These are phyloP conservation scores for Cantharis rufa DNA, from an alignment of 2,888 invertebrate genomes.

Conservation along the genomic window DNA sequence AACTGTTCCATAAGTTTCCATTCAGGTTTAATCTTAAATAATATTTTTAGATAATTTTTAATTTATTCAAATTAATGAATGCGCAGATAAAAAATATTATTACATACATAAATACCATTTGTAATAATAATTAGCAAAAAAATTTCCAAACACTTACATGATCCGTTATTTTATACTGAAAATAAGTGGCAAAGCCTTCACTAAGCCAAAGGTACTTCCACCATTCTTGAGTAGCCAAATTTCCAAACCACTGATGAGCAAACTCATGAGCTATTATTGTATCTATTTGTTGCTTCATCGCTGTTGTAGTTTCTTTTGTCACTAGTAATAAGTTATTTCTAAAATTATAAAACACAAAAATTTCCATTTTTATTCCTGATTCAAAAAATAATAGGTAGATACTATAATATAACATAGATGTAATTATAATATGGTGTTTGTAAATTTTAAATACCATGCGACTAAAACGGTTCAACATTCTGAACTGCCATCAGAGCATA, in stretches of 20 bases:
- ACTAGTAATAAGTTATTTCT: neutral
- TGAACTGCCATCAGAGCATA: too few relatives aligned
- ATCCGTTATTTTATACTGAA: conserved; percentile 57
- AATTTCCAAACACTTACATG: conserved; percentile 20
- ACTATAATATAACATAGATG: too few relatives aligned
- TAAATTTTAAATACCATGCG: too few relatives aligned
- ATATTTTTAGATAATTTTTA: too few relatives aligned
- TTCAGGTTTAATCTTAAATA: neutral
- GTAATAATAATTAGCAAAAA: too few relatives aligned
- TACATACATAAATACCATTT: too few relatives aligned
- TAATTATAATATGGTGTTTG: too few relatives aligned
- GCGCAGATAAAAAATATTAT: too few relatives aligned
- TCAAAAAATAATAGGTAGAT: neutral
- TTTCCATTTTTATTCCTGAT: neutral
- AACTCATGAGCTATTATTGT: conserved; percentile 66
- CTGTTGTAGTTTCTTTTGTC: neutral
- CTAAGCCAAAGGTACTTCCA: conserved; percentile 70
- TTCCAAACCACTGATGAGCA: conserved; percentile 74
- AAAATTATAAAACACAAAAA: neutral
- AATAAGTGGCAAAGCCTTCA: conserved; percentile 70
- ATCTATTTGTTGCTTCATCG: neutral
- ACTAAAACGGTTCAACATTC: too few relatives aligned
- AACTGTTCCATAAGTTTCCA: conserved; percentile 15
- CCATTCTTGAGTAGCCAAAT: conserved; percentile 67
- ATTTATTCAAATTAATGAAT: neutral